These are phyloP conservation scores for Drosophila sproati DNA, from an alignment of 1,140 invertebrate species.

Conservation along the genomic window DNA sequence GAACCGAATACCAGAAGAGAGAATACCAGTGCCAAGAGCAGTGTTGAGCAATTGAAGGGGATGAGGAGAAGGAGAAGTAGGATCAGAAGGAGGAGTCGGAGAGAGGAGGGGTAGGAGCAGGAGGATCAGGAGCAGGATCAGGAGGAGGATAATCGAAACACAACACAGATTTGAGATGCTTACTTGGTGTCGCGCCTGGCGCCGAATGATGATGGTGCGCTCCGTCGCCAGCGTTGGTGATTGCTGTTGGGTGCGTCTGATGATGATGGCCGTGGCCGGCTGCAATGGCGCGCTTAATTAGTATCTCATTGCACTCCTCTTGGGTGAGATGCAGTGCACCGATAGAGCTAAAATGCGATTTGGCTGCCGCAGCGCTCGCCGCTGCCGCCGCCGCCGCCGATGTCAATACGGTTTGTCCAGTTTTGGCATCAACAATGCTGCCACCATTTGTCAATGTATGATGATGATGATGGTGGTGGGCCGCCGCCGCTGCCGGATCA, in stretches of 20 bases:
- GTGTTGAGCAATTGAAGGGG: conserved; percentile 17
- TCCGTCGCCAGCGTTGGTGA: conserved; percentile 73
- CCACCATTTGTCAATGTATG: conserved; percentile 81
- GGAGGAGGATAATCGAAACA: conserved; percentile 36
- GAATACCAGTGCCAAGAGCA: conserved; percentile 25
- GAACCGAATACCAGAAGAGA: conserved; percentile 48
- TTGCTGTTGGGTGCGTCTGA: conserved; percentile 73
- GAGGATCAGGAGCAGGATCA: conserved; percentile 16
- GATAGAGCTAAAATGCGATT: conserved; percentile 86
- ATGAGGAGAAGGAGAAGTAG: background rate
- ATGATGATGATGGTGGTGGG: conserved; percentile 40
- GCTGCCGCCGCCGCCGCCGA: conserved; percentile 72
- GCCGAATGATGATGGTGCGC: conserved; percentile 70
- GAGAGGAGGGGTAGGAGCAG: conserved; percentile 19
- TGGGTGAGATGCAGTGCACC: conserved; percentile 90
- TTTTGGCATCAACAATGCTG: conserved; percentile 82
- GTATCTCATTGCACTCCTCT: conserved; percentile 91
- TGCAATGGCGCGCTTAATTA: conserved; percentile 87
- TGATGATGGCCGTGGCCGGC: conserved; percentile 84
- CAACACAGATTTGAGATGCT: conserved; percentile 80
- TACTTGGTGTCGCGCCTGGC: conserved; percentile 83
- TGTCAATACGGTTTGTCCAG: conserved; percentile 82
- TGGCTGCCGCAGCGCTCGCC: conserved; percentile 72
- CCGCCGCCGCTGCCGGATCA: conserved; percentile 50
- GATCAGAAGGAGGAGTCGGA: conserved; percentile 6